These are phyloP conservation scores for Gastracanthus pulcherrimus DNA, from an alignment of 2,888 invertebrate genomes.

Conservation along the genomic window DNA sequence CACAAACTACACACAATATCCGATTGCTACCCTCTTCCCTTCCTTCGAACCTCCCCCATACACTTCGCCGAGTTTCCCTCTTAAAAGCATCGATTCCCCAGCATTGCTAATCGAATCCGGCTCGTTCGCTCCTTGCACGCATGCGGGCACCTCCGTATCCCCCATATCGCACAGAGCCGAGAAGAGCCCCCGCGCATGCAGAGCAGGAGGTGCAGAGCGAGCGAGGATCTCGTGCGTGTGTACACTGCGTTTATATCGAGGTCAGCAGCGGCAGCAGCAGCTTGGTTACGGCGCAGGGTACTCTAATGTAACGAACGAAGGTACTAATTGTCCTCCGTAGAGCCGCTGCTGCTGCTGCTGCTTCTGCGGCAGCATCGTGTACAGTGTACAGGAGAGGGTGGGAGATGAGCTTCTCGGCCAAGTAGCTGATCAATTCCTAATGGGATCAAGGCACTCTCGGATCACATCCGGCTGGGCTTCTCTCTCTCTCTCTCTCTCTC, in stretches of 20 bases:
- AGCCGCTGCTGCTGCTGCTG: background rate
- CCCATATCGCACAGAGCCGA: no score
- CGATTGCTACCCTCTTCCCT: no score
- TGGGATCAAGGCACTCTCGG: constrained; percentile 42
- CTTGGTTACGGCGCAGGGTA: no score
- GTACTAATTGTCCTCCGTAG: constrained; percentile 38
- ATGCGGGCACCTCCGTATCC: background rate
- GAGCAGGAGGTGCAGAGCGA: background rate
- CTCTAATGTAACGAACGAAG: constrained; percentile 47
- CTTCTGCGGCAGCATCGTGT: no score
- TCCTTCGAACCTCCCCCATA: no score
- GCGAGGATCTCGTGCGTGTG: no score
- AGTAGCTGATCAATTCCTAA: constrained; percentile 51
- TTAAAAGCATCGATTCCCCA: background rate
- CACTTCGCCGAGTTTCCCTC: background rate
- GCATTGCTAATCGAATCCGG: background rate
- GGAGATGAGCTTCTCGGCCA: constrained; percentile 32
- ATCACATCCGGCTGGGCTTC: background rate
- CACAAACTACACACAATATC: no score
- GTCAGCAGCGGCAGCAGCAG: background rate
- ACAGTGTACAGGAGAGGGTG: background rate
- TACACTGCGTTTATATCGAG: constrained; percentile 5
- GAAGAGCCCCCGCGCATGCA: no score
- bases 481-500: background rate
- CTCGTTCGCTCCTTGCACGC: no score